These are phyloP conservation scores for Macquaria ambigua DNA, from an alignment of 2,113 vertebrate genomes.

Conservation along the genomic window DNA sequence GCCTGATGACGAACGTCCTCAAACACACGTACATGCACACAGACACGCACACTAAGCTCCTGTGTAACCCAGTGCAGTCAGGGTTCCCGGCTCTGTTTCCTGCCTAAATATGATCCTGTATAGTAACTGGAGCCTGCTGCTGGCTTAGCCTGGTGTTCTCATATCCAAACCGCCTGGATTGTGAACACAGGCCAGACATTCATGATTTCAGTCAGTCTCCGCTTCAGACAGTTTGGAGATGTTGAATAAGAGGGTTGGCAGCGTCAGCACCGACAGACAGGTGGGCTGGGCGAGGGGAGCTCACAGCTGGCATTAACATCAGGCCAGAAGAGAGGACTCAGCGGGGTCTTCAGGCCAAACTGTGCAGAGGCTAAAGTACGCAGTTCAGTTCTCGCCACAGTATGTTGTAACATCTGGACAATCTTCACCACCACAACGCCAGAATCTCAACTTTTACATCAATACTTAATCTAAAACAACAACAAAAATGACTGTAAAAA, in stretches of 20 bases:
- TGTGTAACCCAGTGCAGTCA: slow-evolving; percentile 37
- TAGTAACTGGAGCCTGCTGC: slow-evolving; percentile 63
- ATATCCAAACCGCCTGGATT: slow-evolving; percentile 42
- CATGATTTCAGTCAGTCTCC: slow-evolving; percentile 21
- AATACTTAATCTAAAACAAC: not conserved
- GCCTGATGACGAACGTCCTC: not conserved
- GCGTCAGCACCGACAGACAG: not conserved
- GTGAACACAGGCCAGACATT: slow-evolving; percentile 33
- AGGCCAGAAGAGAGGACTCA: not conserved
- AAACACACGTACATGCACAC: not conserved
- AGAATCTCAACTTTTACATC: slow-evolving; percentile 4
- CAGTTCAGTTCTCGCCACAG: not conserved
- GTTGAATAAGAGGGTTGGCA: not conserved
- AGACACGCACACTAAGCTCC: slow-evolving; percentile 24
- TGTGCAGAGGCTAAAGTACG: not conserved
- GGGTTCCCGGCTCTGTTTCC: slow-evolving; percentile 56
- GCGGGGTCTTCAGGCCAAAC: not conserved
- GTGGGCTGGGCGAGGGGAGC: not conserved
- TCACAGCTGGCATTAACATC: slow-evolving; percentile 13
- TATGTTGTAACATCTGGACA: slow-evolving; percentile 29
- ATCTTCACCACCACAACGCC: not conserved
- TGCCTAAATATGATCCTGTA: slow-evolving; percentile 65
- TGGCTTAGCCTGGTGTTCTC: slow-evolving; percentile 31
- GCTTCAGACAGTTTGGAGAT: not conserved
- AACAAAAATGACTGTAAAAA: not conserved